phyloP scores from a whole-genome alignment of 2,113 vertebrate species.

The Loxodonta africana region DNA sequence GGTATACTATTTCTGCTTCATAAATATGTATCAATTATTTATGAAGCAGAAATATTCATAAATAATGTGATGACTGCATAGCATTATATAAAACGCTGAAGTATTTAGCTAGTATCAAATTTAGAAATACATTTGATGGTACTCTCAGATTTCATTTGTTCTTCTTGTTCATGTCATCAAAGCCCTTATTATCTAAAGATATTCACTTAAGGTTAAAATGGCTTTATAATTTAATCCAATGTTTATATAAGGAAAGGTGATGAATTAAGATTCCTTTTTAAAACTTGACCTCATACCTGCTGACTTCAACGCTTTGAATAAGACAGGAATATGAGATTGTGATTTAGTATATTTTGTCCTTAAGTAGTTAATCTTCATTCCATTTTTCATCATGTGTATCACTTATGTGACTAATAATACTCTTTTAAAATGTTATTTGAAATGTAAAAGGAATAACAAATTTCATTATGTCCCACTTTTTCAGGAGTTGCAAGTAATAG shows the following conservation, averaged over 20 bases:
- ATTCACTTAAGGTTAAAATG: constrained; percentile 8
- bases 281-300: background rate
- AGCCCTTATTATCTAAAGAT: background rate
- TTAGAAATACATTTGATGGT: constrained; percentile 15
- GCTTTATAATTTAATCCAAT: background rate
- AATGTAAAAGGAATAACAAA: background rate
- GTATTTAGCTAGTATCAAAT: background rate
- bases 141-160: background rate
- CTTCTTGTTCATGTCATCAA: background rate
- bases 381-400: background rate
- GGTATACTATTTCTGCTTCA: background rate
- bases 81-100: background rate
- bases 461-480: background rate
- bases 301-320: constrained; percentile 19
- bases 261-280: background rate
- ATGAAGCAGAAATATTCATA: background rate
- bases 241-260: constrained; percentile 14
- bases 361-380: constrained; percentile 17
- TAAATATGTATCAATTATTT: background rate
- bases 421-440: constrained; percentile 2
- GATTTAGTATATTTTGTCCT: constrained; percentile 14
- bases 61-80: background rate
- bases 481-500: background rate
- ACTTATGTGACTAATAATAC: background rate
- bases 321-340: background rate